Conservation (phyloP, 2,113 vertebrate genomes). For the Chionomys nivalis region DNA sequence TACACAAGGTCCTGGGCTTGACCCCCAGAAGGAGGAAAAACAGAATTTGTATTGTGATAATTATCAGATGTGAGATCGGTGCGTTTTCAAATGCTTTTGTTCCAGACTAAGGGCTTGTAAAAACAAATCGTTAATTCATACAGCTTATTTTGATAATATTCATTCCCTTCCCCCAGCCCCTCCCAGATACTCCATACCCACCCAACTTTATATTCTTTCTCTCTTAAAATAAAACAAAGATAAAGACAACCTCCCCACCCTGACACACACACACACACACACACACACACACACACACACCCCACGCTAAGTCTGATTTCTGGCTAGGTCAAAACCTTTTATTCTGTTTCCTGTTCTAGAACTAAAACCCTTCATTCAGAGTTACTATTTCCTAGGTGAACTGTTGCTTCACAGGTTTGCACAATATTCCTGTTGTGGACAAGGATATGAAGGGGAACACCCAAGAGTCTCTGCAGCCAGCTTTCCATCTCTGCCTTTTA, state of each 20-base stretch:
- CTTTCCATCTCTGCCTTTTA: background rate
- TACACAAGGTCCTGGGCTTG: background rate
- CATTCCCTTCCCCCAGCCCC: background rate
- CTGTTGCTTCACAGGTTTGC: background rate
- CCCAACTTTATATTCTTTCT: background rate
- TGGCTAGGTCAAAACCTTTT: background rate
- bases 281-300: background rate
- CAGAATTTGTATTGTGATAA: background rate
- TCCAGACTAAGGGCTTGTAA: background rate
- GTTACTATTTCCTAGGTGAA: background rate
- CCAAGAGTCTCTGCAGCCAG: background rate
- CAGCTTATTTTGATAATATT: background rate
- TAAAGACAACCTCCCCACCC: background rate
- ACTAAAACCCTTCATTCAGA: background rate
- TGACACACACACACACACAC: background rate
- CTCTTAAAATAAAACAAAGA: background rate
- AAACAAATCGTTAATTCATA: background rate
- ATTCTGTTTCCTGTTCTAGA: slow-evolving; percentile 50
- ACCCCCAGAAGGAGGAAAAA: background rate
- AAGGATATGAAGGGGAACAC: background rate
- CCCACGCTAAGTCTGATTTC: background rate
- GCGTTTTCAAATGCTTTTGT: background rate
- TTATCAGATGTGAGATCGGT: background rate
- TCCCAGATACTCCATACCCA: too few relatives aligned
- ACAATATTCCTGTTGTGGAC: background rate